Conservation (phyloP, 1,140 invertebrate genomes). For the Sarcophaga bullata region DNA sequence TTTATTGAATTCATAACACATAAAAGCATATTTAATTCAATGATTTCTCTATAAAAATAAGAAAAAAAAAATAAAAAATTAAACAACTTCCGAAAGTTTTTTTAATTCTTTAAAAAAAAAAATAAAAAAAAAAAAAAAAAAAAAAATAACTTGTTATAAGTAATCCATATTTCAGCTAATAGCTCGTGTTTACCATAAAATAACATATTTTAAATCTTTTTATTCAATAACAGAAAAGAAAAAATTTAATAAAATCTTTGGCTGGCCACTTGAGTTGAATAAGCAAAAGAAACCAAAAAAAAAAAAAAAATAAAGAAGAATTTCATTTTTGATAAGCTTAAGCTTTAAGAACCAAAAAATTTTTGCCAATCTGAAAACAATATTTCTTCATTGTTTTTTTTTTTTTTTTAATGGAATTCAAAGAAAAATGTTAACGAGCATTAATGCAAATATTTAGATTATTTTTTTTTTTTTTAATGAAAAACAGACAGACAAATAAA, state of each 20-base stretch:
- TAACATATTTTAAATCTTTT: background rate
- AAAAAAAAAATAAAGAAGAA: background rate
- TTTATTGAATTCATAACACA: background rate
- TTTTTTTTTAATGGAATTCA: slow-evolving; percentile 17
- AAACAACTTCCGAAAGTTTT: slow-evolving; percentile 1
- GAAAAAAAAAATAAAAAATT: background rate
- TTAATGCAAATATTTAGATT: slow-evolving; percentile 17
- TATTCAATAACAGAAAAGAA: background rate
- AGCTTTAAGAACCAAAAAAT: background rate
- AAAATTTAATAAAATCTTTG: background rate
- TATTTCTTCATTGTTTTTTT: too few species aligned
- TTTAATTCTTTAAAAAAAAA: too few species aligned
- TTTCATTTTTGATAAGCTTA: background rate
- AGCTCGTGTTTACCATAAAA: slow-evolving; percentile 20
- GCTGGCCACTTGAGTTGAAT: slow-evolving; percentile 13
- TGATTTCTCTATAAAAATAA: slow-evolving; percentile 11
- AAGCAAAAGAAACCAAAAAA: background rate
- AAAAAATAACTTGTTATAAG: background rate
- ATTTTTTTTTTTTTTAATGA: background rate
- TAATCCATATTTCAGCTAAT: background rate
- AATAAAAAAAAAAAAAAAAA: background rate
- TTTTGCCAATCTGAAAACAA: background rate
- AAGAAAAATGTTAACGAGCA: slow-evolving; percentile 4
- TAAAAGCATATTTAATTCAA: background rate
- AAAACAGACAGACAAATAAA: slow-evolving; percentile 4